phyloP scores from a whole-genome alignment of 1,140 invertebrate genomes.

The Scylla paramamosain region DNA sequence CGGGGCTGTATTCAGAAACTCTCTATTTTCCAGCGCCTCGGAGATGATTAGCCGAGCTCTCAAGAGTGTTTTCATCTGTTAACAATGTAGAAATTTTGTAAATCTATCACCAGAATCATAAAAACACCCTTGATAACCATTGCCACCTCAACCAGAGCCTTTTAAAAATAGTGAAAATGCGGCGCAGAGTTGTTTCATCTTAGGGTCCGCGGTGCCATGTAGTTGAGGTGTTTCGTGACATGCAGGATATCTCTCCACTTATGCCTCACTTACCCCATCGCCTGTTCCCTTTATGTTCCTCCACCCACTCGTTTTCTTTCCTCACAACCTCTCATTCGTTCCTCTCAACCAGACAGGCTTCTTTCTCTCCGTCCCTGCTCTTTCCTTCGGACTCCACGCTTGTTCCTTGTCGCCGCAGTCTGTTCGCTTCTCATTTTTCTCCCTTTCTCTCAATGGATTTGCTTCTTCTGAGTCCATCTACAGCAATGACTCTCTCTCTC shows the following conservation, averaged over 20 bases:
- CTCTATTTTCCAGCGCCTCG: too few relatives aligned
- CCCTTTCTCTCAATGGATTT: not conserved
- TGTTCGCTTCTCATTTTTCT: too few relatives aligned
- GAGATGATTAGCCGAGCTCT: too few relatives aligned
- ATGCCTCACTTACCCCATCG: not conserved
- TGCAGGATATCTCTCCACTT: not conserved
- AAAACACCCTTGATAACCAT: too few relatives aligned
- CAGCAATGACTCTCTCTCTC: not conserved
- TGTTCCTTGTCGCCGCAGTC: not conserved
- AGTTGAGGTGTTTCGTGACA: not conserved
- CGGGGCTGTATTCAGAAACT: too few relatives aligned
- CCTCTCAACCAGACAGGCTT: not conserved
- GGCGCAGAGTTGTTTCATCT: not conserved
- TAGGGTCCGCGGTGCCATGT: not conserved
- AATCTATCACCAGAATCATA: too few relatives aligned
- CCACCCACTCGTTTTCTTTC: not conserved
- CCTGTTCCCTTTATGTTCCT: not conserved
- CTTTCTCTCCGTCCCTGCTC: not conserved
- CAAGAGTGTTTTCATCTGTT: too few relatives aligned
- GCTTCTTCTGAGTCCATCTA: not conserved
- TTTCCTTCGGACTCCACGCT: too few relatives aligned
- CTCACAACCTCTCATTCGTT: not conserved
- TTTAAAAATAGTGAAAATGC: too few relatives aligned
- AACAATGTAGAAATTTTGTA: too few relatives aligned
- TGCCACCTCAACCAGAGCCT: too few relatives aligned